Base-by-base conservation (phyloP, 2,888 invertebrate genomes). In the Dendrolimus pini region DNA sequence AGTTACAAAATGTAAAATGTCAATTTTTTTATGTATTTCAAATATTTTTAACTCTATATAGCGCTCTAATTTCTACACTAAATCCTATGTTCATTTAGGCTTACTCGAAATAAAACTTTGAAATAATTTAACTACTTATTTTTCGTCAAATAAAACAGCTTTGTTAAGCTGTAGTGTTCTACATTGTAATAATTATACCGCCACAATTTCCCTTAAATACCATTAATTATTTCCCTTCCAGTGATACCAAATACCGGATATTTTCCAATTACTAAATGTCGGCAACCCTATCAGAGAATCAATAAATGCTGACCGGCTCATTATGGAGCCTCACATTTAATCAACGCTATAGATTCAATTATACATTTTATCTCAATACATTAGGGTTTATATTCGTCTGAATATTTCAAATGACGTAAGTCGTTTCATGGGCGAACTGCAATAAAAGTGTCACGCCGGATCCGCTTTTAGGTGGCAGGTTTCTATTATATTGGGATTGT, bases 291-390 rank as follows among this genome's bases (percentile, higher is more conserved):
- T 47, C 47, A 10, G 81, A 78, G 86, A 89, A 89, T 89, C 89
- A 89, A 89, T 89, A 89, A 84, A 84, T 82, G 83, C 86, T 86
- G 88, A 85, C 89, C 86, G 77, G 77, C 84, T 88, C 86, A 89
- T 89, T 88, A 88, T 83, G 76, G 74, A 75, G 63, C 75, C 78
- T 78, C 75, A 78, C 80, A 80, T 85, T 82, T 83, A 84, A 86
- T 85, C 83, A 82, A 77, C 71, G 62, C 59, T 57, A 54, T 56
- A 58, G 69, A 66, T 53, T 18, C 71, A 42, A 77, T 42, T 55
- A 41, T 55, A 47, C 41, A 55, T 57, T 57, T 47, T 59, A 47
- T 55, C 14, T 8, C 53, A 18, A 57, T 47, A 13, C 47, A n/a
- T 12, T 55, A 59, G n/a, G 52, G 53, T 47, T 13, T 42, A 47